Percentiles rank a stretch among this genome's conserved stretches.
Conservation (phyloP, 2,888 invertebrate species). For the Pterostichus madidus region DNA sequence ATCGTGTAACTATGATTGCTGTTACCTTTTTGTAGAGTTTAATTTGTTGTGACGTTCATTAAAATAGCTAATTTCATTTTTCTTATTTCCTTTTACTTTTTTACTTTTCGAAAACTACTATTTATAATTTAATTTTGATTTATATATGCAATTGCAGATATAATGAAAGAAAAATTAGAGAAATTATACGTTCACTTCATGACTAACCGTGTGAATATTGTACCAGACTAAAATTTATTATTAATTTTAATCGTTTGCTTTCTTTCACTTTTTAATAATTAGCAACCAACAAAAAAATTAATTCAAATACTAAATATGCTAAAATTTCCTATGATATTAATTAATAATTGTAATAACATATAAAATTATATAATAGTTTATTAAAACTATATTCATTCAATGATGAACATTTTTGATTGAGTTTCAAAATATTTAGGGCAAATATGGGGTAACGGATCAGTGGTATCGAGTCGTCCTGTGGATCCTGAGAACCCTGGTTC, state of each 20-base stretch:
- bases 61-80: constrained; percentile 55
- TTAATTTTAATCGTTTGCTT: constrained; percentile 11
- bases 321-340: too few relatives aligned
- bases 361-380: too few relatives aligned
- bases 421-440: too few relatives aligned
- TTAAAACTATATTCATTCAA: too few relatives aligned
- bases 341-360: too few relatives aligned
- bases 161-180: constrained; percentile 39
- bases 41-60: constrained; percentile 59
- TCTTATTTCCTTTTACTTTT: constrained; percentile 8
- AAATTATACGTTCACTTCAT: constrained; percentile 54
- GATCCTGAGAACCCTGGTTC: too few relatives aligned
- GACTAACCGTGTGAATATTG: constrained; percentile 43
- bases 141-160: constrained; percentile 47
- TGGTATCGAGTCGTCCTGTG: too few relatives aligned
- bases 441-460: too few relatives aligned
- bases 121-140: constrained; percentile 58
- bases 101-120: neutral
- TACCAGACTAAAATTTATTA: constrained; percentile 28
- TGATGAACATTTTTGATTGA: too few relatives aligned
- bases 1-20: neutral
- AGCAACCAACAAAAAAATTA: too few relatives aligned
- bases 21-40: constrained; percentile 28
- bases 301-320: neutral
- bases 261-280: constrained; percentile 22